Conservation (phyloP, 2,797 vertebrate genomes). For the Limnodromus scolopaceus region DNA sequence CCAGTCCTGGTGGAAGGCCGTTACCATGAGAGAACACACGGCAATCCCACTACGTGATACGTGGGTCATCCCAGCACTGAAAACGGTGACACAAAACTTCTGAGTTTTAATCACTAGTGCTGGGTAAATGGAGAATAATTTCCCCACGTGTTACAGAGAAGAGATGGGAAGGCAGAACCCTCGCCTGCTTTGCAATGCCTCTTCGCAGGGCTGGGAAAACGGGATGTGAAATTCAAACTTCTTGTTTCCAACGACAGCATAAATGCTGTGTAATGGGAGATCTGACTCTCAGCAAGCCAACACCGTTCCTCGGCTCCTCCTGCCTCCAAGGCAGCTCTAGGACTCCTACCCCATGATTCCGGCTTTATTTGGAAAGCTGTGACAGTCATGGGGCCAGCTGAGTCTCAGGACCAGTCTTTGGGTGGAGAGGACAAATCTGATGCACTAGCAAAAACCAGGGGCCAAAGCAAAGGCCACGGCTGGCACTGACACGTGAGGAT, state of each 20-base stretch:
- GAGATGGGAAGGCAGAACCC: not conserved
- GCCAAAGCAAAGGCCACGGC: not conserved
- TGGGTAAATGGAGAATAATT: not conserved
- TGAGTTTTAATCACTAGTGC: accelerated
- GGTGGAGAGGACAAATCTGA: not conserved
- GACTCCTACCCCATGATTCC: not conserved
- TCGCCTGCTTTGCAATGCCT: not conserved
- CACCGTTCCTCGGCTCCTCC: accelerated
- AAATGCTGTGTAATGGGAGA: accelerated
- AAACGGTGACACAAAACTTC: accelerated
- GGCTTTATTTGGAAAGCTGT: not conserved
- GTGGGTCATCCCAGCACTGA: not conserved
- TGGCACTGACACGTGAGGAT: not conserved
- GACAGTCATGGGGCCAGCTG: not conserved
- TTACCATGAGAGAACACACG: accelerated
- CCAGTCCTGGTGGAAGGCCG: not conserved
- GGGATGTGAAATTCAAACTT: not conserved
- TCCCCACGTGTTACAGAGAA: not conserved
- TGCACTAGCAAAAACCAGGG: not conserved
- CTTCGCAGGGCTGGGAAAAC: not conserved
- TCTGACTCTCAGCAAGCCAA: not conserved
- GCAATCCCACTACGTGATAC: not conserved
- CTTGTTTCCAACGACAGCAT: not conserved
- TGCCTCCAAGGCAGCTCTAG: not conserved
- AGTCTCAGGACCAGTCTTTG: not conserved